Percentiles rank a stretch among this genome's conserved stretches.
These are phyloP conservation scores for Pituophis catenifer DNA, from an alignment of 2,113 vertebrate genomes.

Conservation along the genomic window DNA sequence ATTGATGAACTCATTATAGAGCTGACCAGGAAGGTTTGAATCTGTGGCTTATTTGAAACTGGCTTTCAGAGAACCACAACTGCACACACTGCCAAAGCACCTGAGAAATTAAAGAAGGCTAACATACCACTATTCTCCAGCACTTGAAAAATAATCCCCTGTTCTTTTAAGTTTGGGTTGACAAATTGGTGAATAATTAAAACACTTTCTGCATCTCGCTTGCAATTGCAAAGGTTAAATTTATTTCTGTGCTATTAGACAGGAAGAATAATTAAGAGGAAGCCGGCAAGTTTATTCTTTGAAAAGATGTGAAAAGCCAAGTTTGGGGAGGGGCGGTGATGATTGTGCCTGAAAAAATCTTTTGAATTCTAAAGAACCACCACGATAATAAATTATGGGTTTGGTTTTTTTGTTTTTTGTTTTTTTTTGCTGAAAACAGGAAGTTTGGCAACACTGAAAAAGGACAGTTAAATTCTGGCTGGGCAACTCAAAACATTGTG, in stretches of 20 bases:
- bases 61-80: conserved; percentile 4
- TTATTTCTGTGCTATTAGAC: conserved; percentile 49
- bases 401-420: not conserved
- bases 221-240: conserved; percentile 66
- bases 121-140: conserved; percentile 34
- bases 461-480: conserved; percentile 76
- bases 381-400: conserved; percentile 73
- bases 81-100: conserved; percentile 50
- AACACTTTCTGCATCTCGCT: conserved; percentile 63
- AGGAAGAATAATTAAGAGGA: conserved; percentile 61
- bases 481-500: conserved; percentile 67
- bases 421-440: conserved; percentile 72
- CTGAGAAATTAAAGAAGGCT: conserved; percentile 47
- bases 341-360: conserved; percentile 65
- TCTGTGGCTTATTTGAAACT: conserved; percentile 40
- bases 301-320: conserved; percentile 63
- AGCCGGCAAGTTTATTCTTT: conserved; percentile 61
- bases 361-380: conserved; percentile 70
- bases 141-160: conserved; percentile 49
- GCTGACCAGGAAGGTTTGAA: conserved; percentile 18
- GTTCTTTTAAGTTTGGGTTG: conserved; percentile 60
- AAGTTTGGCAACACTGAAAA: conserved; percentile 77
- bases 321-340: conserved; percentile 22
- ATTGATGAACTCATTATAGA: conserved; percentile 49
- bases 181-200: conserved; percentile 66